A percentile compares a stretch with the other conserved stretches of the same genome.
phyloP scores from a whole-genome alignment of 2,888 invertebrate genomes.

The Microchrysa polita region DNA sequence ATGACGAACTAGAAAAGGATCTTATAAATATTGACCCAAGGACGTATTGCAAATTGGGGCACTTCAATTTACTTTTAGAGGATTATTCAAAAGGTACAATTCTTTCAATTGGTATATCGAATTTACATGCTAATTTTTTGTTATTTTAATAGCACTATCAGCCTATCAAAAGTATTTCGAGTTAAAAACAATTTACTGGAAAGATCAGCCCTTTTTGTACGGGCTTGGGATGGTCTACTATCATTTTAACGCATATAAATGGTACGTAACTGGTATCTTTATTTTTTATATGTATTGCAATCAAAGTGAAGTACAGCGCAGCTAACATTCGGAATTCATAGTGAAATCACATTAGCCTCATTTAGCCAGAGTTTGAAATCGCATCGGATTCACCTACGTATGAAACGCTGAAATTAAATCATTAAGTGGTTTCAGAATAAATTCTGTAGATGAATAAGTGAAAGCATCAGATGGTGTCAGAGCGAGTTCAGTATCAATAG shows the following conservation, averaged over 20 bases:
- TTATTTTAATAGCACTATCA: constrained; percentile 78
- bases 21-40: constrained; percentile 85
- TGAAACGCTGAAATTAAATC: no score
- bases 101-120: background rate
- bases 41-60: constrained; percentile 94
- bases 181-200: constrained; percentile 83
- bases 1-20: constrained; percentile 50
- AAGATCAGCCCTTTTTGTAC: constrained; percentile 90
- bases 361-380: no score
- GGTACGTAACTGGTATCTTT: no score
- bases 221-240: constrained; percentile 96
- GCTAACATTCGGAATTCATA: no score
- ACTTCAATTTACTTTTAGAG: constrained; percentile 91
- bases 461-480: no score
- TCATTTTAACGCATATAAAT: constrained; percentile 94
- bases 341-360: no score
- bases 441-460: no score
- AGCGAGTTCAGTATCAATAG: no score
- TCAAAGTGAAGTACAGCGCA: no score
- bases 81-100: constrained; percentile 96
- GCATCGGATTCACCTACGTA: no score
- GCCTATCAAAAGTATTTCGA: constrained; percentile 95
- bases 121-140: background rate
- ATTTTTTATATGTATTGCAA: no score
- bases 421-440: no score